These are phyloP conservation scores for Drosophila obscura DNA, from an alignment of 1,140 invertebrate genomes.

Conservation along the genomic window DNA sequence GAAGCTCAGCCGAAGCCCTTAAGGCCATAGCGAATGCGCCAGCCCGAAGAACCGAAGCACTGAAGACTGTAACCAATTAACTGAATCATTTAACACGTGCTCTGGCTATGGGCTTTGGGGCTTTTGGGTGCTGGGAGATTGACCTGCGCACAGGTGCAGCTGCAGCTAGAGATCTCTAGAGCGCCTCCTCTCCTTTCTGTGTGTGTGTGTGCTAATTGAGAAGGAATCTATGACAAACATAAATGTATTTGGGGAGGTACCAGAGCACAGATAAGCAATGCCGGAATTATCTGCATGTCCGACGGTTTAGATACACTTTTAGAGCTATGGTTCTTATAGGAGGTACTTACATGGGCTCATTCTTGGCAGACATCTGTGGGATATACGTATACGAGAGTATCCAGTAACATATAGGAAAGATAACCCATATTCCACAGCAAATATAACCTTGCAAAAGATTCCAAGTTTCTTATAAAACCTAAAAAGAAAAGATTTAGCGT, in stretches of 20 bases:
- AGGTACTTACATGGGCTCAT: too few relatives aligned
- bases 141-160: constrained; percentile 54
- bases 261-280: neutral
- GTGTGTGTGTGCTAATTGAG: constrained; percentile 62
- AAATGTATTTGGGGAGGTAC: constrained; percentile 52
- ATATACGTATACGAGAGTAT: too few relatives aligned
- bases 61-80: constrained; percentile 42
- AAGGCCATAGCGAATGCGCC: constrained; percentile 36
- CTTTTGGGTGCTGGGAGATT: constrained; percentile 9
- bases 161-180: constrained; percentile 14
- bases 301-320: too few relatives aligned
- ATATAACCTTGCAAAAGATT: too few relatives aligned
- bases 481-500: too few relatives aligned
- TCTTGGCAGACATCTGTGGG: too few relatives aligned
- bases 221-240: constrained; percentile 67
- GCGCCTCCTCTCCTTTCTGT: constrained; percentile 41
- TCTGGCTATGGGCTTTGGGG: neutral
- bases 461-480: too few relatives aligned
- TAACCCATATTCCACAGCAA: too few relatives aligned
- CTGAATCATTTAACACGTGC: constrained; percentile 51
- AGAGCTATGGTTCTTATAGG: too few relatives aligned
- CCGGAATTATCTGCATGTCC: neutral
- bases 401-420: too few relatives aligned
- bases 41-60: neutral
- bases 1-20: constrained; percentile 8